A percentile compares a stretch with the other conserved stretches of the same genome.
Evolutionary conservation across 1,140 invertebrate genomes (phyloP).

Genomic region (Zaprionus vittiger): DNA sequence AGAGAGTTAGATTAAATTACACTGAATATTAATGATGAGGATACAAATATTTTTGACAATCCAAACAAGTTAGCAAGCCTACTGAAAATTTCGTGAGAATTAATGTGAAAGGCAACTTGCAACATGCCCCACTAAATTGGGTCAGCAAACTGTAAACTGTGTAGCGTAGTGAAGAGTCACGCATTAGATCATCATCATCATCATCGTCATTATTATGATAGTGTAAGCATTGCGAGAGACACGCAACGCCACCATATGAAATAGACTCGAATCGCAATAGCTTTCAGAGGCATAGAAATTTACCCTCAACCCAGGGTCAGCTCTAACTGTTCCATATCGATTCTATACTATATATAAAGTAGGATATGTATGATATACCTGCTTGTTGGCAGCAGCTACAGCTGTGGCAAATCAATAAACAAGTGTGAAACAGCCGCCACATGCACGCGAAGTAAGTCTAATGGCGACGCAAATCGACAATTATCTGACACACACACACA

Average conservation of each 20-base stretch:
- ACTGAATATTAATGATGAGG: conserved; percentile 19
- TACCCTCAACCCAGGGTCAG: conserved; percentile 63
- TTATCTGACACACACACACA: conserved; percentile 36
- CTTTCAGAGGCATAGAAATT: conserved; percentile 40
- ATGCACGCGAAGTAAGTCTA: conserved; percentile 29
- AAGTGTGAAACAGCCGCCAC: conserved; percentile 35
- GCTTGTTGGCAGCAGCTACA: conserved; percentile 5
- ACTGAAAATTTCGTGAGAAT: conserved; percentile 9
- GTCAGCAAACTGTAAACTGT: conserved; percentile 27
- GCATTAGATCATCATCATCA: conserved; percentile 73
- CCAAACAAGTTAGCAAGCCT: conserved; percentile 16
- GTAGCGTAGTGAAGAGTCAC: conserved; percentile 25
- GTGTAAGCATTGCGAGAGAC: conserved; percentile 18
- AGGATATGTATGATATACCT: conserved; percentile 21
- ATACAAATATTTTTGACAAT: conserved; percentile 27
- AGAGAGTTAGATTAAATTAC: conserved; percentile 22
- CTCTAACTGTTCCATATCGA: conserved; percentile 62
- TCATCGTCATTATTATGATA: conserved; percentile 9
- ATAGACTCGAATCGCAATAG: conserved; percentile 26
- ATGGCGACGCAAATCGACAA: conserved; percentile 37
- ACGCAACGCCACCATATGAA: conserved; percentile 43
- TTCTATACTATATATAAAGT: conserved; percentile 42
- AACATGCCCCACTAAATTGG: conserved; percentile 30
- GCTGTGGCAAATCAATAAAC: conserved; percentile 60
- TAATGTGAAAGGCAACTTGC: conserved; percentile 29